Conservation (phyloP, 2,113 vertebrate species). For the Ophthalmolycus amberensis region DNA sequence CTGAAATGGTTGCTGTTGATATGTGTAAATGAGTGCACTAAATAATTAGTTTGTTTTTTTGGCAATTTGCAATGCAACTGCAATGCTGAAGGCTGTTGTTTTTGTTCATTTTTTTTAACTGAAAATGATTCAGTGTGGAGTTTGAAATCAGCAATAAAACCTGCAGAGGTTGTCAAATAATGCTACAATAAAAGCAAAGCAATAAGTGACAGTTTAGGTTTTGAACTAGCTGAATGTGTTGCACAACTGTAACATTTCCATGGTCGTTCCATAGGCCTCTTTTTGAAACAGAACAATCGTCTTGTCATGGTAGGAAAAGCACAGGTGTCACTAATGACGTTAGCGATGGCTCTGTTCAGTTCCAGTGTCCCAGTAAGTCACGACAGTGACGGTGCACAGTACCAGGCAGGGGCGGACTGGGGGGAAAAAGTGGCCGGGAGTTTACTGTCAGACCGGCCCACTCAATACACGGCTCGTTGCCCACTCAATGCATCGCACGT, state of each 20-base stretch:
- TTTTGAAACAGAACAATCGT: neutral
- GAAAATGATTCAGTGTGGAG: neutral
- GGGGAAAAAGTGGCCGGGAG: too few species aligned
- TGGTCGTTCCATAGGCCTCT: neutral
- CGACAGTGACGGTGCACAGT: neutral
- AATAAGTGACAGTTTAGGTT: neutral
- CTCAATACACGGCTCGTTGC: too few species aligned
- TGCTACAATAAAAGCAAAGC: neutral
- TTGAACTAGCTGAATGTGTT: neutral
- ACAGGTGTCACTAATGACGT: neutral
- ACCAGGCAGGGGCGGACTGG: neutral
- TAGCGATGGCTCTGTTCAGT: neutral
- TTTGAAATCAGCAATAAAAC: neutral
- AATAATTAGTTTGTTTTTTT: too few species aligned
- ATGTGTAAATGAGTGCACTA: neutral
- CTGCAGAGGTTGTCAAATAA: neutral
- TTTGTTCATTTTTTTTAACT: neutral
- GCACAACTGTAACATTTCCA: neutral
- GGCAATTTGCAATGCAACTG: neutral
- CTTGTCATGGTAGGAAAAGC: neutral
- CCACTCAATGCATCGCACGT: too few species aligned
- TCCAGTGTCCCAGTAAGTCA: neutral
- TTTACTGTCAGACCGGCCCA: too few species aligned
- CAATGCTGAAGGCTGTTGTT: neutral
- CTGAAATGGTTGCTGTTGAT: neutral